Evolutionary conservation across 2,797 vertebrate species (phyloP).

Genomic region (Platyrinchus mystaceus): DNA sequence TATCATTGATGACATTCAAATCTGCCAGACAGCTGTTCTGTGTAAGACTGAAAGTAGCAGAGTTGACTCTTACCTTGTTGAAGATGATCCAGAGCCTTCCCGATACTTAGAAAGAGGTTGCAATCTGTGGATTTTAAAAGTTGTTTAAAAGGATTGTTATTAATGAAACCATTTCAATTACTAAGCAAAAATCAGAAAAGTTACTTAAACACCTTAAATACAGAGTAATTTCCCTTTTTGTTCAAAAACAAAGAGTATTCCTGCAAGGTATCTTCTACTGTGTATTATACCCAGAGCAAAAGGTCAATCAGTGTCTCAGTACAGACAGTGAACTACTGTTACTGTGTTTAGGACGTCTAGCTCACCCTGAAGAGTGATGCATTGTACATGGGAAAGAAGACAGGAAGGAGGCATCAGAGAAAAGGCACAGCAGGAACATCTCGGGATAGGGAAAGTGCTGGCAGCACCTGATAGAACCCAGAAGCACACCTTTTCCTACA

Average conservation of each 20-base stretch:
- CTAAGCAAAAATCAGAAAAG: neutral
- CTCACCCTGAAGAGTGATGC: neutral
- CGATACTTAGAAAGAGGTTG: neutral
- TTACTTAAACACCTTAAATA: neutral
- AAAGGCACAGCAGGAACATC: neutral
- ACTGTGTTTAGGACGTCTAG: neutral
- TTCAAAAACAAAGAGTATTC: neutral
- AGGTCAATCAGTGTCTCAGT: neutral
- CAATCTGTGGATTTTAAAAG: conserved; percentile 47
- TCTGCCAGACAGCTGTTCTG: neutral
- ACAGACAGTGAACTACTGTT: neutral
- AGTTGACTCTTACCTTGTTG: conserved; percentile 33
- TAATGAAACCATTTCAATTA: neutral
- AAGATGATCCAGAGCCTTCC: conserved; percentile 16
- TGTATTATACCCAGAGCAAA: neutral
- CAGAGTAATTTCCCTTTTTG: neutral
- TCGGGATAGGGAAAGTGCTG: neutral
- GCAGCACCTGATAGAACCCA: neutral
- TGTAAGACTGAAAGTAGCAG: neutral
- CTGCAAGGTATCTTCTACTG: neutral
- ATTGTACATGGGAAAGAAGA: neutral
- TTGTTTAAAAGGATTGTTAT: neutral
- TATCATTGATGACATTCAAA: neutral
- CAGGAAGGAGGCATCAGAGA: neutral
- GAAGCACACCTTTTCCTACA: neutral